Evolutionary conservation across 2,797 vertebrate genomes (phyloP).

Genomic region (Hylomyscus alleni): DNA sequence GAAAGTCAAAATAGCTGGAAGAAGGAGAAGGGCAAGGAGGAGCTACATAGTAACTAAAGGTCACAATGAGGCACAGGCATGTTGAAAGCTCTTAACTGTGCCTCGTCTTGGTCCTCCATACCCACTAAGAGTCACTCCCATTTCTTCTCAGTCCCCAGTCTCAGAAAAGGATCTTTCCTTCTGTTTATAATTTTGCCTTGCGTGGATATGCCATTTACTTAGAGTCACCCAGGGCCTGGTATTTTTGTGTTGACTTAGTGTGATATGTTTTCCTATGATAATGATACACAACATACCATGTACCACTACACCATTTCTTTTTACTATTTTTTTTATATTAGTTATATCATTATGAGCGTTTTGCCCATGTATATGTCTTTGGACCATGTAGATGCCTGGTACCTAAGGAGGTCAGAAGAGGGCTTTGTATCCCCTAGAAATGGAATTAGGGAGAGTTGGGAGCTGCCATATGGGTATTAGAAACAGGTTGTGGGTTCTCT

Average conservation of each 20-base stretch:
- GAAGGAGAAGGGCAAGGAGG: background rate
- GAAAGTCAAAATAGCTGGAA: background rate
- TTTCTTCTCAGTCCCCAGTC: background rate
- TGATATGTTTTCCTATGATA: background rate
- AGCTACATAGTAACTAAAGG: background rate
- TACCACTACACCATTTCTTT: background rate
- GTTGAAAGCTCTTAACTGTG: background rate
- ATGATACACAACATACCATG: too few relatives aligned
- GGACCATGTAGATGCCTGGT: background rate
- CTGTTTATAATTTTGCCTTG: background rate
- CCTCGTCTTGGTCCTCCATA: background rate
- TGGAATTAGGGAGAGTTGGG: background rate
- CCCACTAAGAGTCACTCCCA: background rate
- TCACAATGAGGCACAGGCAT: background rate
- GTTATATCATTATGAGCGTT: background rate
- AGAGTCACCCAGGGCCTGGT: background rate
- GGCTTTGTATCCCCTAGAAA: background rate
- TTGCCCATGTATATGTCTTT: background rate
- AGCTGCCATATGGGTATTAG: too few relatives aligned
- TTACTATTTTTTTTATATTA: background rate
- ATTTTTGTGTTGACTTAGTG: background rate
- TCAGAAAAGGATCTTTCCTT: background rate
- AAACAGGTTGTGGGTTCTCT: background rate
- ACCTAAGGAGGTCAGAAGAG: background rate
- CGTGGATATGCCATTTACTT: background rate